Evolutionary conservation across 2,888 invertebrate genomes (phyloP), one percentile per base, ranked within the genome.

Genomic region (Tenthredo distinguenda): DNA sequence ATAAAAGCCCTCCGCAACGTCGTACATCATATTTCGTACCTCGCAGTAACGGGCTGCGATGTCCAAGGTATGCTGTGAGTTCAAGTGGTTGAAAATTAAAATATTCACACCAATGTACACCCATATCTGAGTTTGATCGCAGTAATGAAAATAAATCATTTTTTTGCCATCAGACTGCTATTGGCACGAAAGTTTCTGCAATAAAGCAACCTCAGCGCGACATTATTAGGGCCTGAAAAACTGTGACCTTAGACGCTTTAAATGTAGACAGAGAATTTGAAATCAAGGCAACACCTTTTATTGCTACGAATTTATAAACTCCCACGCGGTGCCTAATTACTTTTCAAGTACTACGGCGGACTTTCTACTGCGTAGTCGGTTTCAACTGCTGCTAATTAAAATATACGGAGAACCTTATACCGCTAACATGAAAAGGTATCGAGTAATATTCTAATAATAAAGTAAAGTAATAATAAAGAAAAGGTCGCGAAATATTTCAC

Each of bases 281-380:
- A 21, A 40, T 34, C 72, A 40, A 72, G 21, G 72, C 7, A 72
- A 72, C 37, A 72, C 40, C 40, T 40, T 72, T 72, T 72, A 37
- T 26, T 72, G 40, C 40, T 31, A 72, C 40, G n/a, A 72, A 40
- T 72, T 72, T 72, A 72, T 72, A 26, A 72, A 40, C 72, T 72
- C n/a, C 37, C 72, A 40, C 72, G 2, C 21, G 21, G 37, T 40
- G n/a, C 9, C 37, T 72, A n/a, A 72, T 40, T 72, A 40, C 40
- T 72, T 40, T n/a, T 72, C n/a, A 40, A 72, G 37, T 72, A 18
- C n/a, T 72, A 40, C 37, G 37, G 72, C 40, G 5, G 1, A 31
- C 65, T 4, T 10, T 65, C 65, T 34, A 15, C 10, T 5, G n/a
- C 31, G 58, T 58, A 55, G n/a, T 58, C 58, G 58, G 6, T 26